Evolutionary conservation across 2,888 invertebrate genomes (phyloP).

Genomic region (Andricus quercusramuli): DNA sequence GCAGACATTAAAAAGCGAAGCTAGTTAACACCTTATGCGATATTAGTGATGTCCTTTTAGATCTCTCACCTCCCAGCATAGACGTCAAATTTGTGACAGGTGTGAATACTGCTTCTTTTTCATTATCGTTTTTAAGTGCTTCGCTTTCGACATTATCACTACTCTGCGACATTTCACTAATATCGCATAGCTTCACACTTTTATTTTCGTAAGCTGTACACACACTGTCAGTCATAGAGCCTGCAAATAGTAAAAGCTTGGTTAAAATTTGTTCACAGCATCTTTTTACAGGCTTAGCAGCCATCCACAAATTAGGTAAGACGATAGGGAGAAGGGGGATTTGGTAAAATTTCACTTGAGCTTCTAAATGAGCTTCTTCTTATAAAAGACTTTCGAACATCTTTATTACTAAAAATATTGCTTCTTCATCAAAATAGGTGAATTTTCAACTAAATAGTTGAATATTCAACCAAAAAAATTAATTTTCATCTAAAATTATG

Average conservation of each 20-base stretch:
- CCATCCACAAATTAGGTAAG: too few species aligned
- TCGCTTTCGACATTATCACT: slow-evolving; percentile 59
- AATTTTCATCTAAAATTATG: too few species aligned
- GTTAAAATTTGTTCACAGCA: slow-evolving; percentile 10
- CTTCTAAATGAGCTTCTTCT: too few species aligned
- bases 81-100: slow-evolving; percentile 71
- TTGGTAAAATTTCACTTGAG: too few species aligned
- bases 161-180: slow-evolving; percentile 59
- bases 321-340: too few species aligned
- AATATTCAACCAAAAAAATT: too few species aligned
- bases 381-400: too few species aligned
- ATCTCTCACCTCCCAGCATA: slow-evolving; percentile 79
- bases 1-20: slow-evolving; percentile 17
- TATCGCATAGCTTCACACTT: slow-evolving; percentile 59
- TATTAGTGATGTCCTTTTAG: slow-evolving; percentile 36
- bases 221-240: slow-evolving; percentile 82
- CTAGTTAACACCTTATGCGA: slow-evolving; percentile 40
- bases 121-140: slow-evolving; percentile 48
- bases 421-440: too few species aligned
- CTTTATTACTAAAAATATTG: too few species aligned
- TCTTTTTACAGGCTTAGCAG: slow-evolving; percentile 14
- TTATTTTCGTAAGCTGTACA: slow-evolving; percentile 82
- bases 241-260: slow-evolving; percentile 62
- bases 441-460: too few species aligned
- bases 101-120: slow-evolving; percentile 57